phyloP scores from a whole-genome alignment of 2,888 invertebrate genomes.

The Mongoloraphidia duomilia region DNA sequence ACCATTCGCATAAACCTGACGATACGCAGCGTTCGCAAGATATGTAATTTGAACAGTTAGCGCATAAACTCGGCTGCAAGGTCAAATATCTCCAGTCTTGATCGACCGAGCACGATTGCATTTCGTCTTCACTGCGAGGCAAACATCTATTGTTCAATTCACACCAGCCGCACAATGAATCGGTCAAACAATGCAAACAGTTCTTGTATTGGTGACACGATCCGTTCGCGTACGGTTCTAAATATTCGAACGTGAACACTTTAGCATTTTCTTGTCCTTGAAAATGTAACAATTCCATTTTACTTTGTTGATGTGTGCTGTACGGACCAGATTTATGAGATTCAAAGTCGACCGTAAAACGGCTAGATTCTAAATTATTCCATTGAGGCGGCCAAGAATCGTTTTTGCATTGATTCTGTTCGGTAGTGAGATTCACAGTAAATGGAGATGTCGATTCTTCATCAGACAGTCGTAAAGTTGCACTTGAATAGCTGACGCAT shows the following conservation, averaged over 20 bases:
- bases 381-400: constrained; percentile 42
- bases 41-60: constrained; percentile 79
- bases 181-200: constrained; percentile 76
- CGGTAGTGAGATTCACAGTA: constrained; percentile 49
- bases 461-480: constrained; percentile 44
- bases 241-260: constrained; percentile 76
- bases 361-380: constrained; percentile 27
- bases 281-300: constrained; percentile 70
- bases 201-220: constrained; percentile 64
- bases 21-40: constrained; percentile 72
- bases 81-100: constrained; percentile 68
- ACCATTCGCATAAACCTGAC: constrained; percentile 81
- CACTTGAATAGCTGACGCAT: constrained; percentile 64
- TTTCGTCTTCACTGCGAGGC: constrained; percentile 51
- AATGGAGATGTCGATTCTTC: constrained; percentile 29
- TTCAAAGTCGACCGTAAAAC: constrained; percentile 31
- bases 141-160: constrained; percentile 59
- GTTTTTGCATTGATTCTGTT: constrained; percentile 52
- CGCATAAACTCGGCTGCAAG: constrained; percentile 67
- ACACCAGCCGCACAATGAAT: constrained; percentile 88
- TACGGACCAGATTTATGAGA: constrained; percentile 37
- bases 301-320: constrained; percentile 54
- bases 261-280: constrained; percentile 59
- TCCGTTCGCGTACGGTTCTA: constrained; percentile 77
- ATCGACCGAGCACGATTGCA: constrained; percentile 37